A percentile compares a stretch with the other conserved stretches of the same genome.
These are phyloP conservation scores for Dicycla oo DNA, from an alignment of 2,888 invertebrate genomes.

Conservation along the genomic window DNA sequence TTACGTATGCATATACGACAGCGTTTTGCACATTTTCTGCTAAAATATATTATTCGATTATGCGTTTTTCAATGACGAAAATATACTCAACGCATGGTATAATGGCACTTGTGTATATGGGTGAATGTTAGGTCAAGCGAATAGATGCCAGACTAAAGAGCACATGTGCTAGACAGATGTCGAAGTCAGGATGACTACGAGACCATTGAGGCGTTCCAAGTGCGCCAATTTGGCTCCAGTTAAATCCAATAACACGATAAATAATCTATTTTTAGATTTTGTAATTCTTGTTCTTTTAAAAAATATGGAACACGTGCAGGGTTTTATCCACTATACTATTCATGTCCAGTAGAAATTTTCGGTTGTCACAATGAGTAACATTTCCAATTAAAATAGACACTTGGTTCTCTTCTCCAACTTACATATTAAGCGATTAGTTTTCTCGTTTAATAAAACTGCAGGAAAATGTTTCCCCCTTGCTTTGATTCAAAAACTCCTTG, in stretches of 20 bases:
- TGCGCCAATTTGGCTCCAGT: conserved; percentile 56
- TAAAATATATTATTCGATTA: conserved; percentile 27
- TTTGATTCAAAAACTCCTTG: conserved; percentile 68
- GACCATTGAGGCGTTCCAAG: conserved; percentile 69
- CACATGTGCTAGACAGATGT: conserved; percentile 79
- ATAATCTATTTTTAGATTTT: conserved; percentile 25
- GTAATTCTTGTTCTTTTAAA: conserved; percentile 13
- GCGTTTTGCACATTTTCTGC: conserved; percentile 23
- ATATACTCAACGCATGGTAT: conserved; percentile 27
- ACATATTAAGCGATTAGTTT: conserved; percentile 48
- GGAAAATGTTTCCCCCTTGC: conserved; percentile 63
- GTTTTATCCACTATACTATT: neutral
- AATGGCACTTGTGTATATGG: conserved; percentile 36
- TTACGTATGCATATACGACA: conserved; percentile 40
- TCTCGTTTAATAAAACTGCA: conserved; percentile 48
- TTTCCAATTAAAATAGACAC: conserved; percentile 43
- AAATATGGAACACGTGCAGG: conserved; percentile 1
- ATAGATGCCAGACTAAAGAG: conserved; percentile 70
- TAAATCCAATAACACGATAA: conserved; percentile 65
- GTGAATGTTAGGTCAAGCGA: conserved; percentile 67
- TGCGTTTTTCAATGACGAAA: conserved; percentile 20
- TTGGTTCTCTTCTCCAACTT: conserved; percentile 27
- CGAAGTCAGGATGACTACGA: conserved; percentile 73
- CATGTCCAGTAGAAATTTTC: neutral
- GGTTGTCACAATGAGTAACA: neutral